Evolutionary conservation across 2,113 vertebrate genomes (phyloP), one percentile per base, ranked within the genome.

Genomic region (Glaucomys volans): DNA sequence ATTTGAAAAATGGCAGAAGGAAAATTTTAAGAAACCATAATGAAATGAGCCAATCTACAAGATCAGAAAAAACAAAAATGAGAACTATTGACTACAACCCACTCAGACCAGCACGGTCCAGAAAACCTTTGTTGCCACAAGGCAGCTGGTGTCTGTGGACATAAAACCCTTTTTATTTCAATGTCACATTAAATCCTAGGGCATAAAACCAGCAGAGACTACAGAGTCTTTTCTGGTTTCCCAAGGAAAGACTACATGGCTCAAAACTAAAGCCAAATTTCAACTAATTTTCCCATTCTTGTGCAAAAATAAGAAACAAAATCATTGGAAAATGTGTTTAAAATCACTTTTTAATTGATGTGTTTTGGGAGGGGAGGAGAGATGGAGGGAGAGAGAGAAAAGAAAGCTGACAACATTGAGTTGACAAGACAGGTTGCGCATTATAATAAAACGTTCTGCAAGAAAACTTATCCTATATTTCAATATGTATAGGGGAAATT

Each of bases 131-230:
- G 72, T 59, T 84, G 57, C 37, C 52, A 76, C 54, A 69, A 50
- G 79, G 44, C 86, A 95, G 79, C 82, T 92, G 77, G 79, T 57
- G 12, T 66, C 82, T 87, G n/a, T 42, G 47, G 32, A 71, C 22
- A 71, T 69, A 96, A 95, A 98, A 86, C 59, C 54, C 37, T 94
- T 94, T 96, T 95, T n/a, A 91, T 89, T 93, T 72, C 85, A 74
- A 37, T 13, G 75, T 76, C 91, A 90, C 40, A 74, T 94, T 95
- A 84, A 96, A 87, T 77, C 35, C 80, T 90, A 17, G 18, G 40
- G 75, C 82, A 67, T 62, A 84, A 94, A 94, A 77, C 24, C 44
- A 74, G 66, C 3, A 22, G 10, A 26, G 75, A 87, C n/a, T 32
- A 14, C 7, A 37, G 24, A 85, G 40, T 16, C 22, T 69, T 71